Conservation (phyloP, 30 jellyfish, hydroid and myxozoan species). For the Turritopsis rubra region DNA sequence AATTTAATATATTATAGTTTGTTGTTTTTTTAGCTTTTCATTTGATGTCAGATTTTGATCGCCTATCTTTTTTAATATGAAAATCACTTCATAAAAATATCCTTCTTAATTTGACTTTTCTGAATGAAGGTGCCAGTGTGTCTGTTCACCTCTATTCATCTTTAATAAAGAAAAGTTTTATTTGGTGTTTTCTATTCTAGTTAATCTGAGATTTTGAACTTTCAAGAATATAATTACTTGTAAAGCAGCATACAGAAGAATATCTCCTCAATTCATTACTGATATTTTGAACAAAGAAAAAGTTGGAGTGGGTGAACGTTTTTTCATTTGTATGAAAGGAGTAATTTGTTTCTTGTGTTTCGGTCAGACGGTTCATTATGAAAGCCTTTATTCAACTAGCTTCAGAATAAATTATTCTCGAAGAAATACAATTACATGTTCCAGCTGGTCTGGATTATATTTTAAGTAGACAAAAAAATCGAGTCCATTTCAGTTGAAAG, state of each 20-base stretch:
- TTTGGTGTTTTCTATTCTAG: background rate
- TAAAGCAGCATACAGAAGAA: too few relatives aligned
- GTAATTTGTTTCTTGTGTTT: background rate
- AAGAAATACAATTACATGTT: background rate
- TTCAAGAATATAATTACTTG: background rate
- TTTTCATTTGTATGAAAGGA: background rate
- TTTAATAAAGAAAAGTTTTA: background rate
- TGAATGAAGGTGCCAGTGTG: background rate
- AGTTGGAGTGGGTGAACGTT: too few relatives aligned
- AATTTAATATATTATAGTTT: too few relatives aligned
- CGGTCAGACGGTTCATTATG: background rate
- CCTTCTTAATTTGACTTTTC: background rate
- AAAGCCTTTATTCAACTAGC: background rate
- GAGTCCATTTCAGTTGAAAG: too few relatives aligned
- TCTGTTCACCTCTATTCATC: background rate
- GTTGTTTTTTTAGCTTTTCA: background rate
- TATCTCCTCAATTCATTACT: too few relatives aligned
- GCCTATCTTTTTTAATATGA: background rate
- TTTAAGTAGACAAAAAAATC: background rate
- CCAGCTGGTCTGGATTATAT: background rate
- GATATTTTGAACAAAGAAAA: too few relatives aligned
- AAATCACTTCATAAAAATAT: background rate
- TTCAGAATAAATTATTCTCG: background rate
- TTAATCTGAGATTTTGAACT: background rate
- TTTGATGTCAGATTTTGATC: background rate